A percentile compares a stretch with the other conserved stretches of the same genome.
These are phyloP conservation scores for Todiramphus saurophagus DNA, from an alignment of 2,113 vertebrate genomes.

Conservation along the genomic window DNA sequence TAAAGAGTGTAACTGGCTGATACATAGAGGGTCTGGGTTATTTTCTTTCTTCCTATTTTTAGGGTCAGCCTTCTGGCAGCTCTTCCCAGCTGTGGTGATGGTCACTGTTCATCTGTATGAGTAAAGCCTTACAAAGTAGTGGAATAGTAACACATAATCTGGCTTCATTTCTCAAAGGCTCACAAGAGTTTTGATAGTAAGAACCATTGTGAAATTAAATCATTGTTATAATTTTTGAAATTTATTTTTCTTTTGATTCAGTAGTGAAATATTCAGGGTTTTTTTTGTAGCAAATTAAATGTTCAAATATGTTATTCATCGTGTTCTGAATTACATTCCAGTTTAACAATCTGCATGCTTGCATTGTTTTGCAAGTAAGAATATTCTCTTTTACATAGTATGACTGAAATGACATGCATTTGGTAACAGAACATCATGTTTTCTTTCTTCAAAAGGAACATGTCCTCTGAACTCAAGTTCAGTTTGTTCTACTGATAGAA, in stretches of 20 bases:
- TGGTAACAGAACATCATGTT: neutral
- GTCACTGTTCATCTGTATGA: neutral
- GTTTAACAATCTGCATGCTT: neutral
- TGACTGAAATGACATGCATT: neutral
- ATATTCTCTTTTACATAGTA: neutral
- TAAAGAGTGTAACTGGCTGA: neutral
- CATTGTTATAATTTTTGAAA: fast-evolving
- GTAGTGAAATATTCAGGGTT: neutral
- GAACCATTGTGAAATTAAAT: neutral
- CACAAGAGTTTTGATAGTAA: neutral
- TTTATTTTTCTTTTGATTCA: neutral
- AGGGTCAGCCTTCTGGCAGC: constrained; percentile 31
- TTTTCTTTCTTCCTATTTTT: constrained; percentile 60
- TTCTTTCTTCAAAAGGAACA: neutral
- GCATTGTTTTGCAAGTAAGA: neutral
- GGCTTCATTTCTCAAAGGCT: neutral
- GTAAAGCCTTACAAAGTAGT: neutral
- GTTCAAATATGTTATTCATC: neutral
- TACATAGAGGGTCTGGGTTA: constrained; percentile 14
- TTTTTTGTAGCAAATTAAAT: neutral
- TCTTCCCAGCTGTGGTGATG: neutral
- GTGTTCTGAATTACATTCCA: neutral
- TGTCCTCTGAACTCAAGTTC: neutral
- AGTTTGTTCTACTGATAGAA: neutral
- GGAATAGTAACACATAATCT: neutral